phyloP scores from a whole-genome alignment of 2,113 vertebrate genomes.

The Abramis brama region DNA sequence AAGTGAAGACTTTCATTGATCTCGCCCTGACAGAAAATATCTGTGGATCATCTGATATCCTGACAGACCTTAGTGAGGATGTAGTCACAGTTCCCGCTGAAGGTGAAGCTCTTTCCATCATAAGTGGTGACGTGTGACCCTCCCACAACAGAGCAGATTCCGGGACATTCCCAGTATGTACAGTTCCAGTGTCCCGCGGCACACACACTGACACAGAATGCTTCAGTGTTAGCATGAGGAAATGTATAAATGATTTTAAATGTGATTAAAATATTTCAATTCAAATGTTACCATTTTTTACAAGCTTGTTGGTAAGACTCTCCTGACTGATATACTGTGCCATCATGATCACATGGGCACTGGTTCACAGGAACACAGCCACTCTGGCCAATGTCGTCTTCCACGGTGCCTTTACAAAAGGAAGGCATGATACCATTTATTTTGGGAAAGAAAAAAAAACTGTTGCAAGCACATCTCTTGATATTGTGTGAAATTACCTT shows the following conservation, averaged over 20 bases:
- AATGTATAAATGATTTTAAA: not conserved
- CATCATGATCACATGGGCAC: conserved; percentile 46
- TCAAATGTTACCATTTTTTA: conserved; percentile 29
- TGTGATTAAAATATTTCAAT: not conserved
- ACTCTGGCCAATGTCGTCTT: conserved; percentile 81
- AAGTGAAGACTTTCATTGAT: too few species aligned
- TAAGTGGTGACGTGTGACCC: conserved; percentile 89
- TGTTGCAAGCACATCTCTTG: not conserved
- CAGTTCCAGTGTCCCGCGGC: conserved; percentile 79
- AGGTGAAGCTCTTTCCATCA: conserved; percentile 86
- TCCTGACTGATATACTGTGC: conserved; percentile 23
- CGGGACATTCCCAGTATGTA: conserved; percentile 72
- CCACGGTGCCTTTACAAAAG: conserved; percentile 78
- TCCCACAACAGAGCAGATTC: conserved; percentile 74
- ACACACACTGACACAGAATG: conserved; percentile 65
- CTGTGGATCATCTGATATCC: not conserved
- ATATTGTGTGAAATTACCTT: conserved; percentile 70
- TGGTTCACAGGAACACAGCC: conserved; percentile 72
- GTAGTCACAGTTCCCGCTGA: conserved; percentile 91
- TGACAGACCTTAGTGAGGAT: conserved; percentile 81
- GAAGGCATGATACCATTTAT: not conserved
- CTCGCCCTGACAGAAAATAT: too few species aligned
- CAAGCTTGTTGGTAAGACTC: conserved; percentile 22
- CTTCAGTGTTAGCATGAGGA: not conserved
- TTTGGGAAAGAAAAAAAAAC: not conserved